phyloP scores from a whole-genome alignment of 2,888 invertebrate genomes.

The Phengaris alcon region DNA sequence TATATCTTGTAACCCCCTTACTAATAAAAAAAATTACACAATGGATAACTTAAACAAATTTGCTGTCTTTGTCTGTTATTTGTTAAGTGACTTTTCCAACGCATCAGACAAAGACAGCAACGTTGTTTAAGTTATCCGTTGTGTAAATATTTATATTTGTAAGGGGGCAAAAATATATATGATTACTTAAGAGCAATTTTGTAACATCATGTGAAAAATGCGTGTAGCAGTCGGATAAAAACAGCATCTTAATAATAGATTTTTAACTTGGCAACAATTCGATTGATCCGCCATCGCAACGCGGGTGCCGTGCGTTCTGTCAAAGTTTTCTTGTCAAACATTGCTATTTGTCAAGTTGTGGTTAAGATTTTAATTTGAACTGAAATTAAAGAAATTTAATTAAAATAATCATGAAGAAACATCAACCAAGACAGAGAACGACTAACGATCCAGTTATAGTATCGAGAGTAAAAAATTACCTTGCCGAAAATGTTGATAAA shows the following conservation, averaged over 20 bases:
- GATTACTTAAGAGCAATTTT: no score
- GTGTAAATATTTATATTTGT: no score
- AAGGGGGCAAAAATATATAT: neutral
- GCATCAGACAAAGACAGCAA: no score
- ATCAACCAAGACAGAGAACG: conserved; percentile 70
- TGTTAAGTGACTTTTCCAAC: no score
- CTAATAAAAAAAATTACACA: no score
- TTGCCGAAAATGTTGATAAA: conserved; percentile 89
- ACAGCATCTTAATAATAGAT: neutral
- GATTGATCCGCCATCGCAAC: conserved; percentile 59
- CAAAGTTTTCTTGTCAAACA: conserved; percentile 46
- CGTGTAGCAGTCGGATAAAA: neutral
- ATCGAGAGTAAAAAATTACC: conserved; percentile 84
- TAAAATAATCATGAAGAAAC: conserved; percentile 68
- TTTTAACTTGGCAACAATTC: conserved; percentile 48
- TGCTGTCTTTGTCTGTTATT: no score
- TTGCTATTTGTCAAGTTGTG: conserved; percentile 48
- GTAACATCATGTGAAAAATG: neutral
- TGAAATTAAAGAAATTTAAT: conserved; percentile 30
- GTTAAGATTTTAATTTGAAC: conserved; percentile 33
- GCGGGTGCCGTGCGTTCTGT: conserved; percentile 31
- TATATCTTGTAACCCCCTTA: neutral
- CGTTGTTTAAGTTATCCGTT: no score
- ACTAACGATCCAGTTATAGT: conserved; percentile 79
- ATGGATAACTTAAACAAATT: no score